A percentile compares a stretch with the other conserved stretches of the same genome.
These are phyloP conservation scores for Symphodus melops DNA, from an alignment of 2,113 vertebrate species.

Conservation along the genomic window DNA sequence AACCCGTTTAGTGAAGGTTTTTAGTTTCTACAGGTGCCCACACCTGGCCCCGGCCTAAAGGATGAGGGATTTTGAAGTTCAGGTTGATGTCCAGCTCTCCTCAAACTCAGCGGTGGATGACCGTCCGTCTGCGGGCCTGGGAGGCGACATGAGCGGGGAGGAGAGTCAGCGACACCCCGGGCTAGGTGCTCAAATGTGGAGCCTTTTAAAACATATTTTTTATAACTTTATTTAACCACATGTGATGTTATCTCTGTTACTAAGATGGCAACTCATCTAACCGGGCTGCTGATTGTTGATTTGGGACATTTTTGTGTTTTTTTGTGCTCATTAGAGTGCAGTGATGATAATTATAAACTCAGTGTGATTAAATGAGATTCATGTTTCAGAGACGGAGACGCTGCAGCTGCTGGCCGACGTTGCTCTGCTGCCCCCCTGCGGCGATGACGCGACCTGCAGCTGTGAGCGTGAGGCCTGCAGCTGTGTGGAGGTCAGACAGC, in stretches of 20 bases:
- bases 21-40: not conserved
- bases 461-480: not conserved
- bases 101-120: not conserved
- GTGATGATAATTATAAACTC: too few species aligned
- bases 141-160: not conserved
- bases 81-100: not conserved
- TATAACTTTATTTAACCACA: too few species aligned
- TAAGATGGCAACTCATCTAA: too few species aligned
- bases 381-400: conserved; percentile 12
- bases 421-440: conserved; percentile 45
- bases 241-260: too few species aligned
- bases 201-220: not conserved
- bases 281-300: too few species aligned
- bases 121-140: not conserved
- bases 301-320: too few species aligned
- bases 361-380: not conserved
- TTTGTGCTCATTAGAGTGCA: too few species aligned
- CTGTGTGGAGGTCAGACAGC: conserved; percentile 10
- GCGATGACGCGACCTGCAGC: not conserved
- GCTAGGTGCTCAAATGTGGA: not conserved
- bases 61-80: conserved; percentile 24
- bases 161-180: not conserved
- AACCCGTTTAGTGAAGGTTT: not conserved
- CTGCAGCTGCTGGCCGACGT: conserved; percentile 1
- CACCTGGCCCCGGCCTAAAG: not conserved